Evolutionary conservation across 2,113 vertebrate species (phyloP).

Genomic region (Regulus satrapa): DNA sequence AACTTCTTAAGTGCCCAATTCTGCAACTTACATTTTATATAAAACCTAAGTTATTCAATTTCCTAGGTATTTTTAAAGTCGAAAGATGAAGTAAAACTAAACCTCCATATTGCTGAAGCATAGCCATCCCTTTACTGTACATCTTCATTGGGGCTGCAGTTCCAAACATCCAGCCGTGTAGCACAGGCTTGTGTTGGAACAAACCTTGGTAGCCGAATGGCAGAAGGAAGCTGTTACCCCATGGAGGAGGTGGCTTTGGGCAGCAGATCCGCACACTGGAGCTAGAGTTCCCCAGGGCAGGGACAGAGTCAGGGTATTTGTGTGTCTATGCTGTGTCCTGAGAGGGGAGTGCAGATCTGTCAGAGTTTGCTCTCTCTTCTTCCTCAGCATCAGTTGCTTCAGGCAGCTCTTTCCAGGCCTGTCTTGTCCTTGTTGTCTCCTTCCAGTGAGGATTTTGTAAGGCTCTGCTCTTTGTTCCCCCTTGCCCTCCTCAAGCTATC

Average conservation of each 20-base stretch:
- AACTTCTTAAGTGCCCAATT: conserved; percentile 20
- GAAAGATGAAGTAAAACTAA: background rate
- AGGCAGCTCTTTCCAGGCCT: background rate
- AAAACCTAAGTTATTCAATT: background rate
- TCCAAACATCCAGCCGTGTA: background rate
- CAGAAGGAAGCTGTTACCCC: background rate
- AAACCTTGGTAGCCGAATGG: no score
- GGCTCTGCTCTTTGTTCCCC: background rate
- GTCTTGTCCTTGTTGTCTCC: background rate
- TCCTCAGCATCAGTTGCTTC: background rate
- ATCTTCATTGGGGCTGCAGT: background rate
- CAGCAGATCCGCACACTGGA: background rate
- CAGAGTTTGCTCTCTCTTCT: background rate
- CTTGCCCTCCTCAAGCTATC: background rate
- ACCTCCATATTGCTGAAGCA: background rate
- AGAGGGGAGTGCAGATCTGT: background rate
- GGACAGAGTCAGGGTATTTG: background rate
- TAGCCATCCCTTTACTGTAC: background rate
- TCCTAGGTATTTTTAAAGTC: conserved; percentile 4
- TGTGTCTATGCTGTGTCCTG: fast-evolving
- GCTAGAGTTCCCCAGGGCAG: fast-evolving
- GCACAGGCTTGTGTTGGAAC: background rate
- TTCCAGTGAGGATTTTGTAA: background rate
- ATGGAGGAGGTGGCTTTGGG: background rate
- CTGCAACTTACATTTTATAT: conserved; percentile 17